Conservation (phyloP, 2,113 vertebrate species). For the Scomber japonicus region DNA sequence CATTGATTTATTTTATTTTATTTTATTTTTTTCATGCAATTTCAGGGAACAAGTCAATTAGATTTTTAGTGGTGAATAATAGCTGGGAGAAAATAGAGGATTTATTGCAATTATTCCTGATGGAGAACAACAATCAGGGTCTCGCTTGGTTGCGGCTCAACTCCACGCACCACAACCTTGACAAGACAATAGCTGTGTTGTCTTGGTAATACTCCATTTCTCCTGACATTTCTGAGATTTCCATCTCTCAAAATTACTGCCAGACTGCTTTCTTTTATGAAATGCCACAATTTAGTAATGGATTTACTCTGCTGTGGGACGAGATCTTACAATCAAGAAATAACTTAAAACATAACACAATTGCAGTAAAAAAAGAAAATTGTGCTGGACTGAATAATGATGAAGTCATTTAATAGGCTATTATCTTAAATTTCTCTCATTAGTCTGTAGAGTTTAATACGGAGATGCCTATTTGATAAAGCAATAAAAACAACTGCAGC, state of each 20-base stretch:
- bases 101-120: conserved; percentile 51
- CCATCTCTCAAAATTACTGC: conserved; percentile 61
- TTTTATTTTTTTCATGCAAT: conserved; percentile 25
- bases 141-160: conserved; percentile 14
- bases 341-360: background rate
- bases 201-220: conserved; percentile 70
- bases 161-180: conserved; percentile 46
- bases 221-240: conserved; percentile 69
- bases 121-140: conserved; percentile 33
- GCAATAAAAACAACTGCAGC: background rate
- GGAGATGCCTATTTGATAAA: background rate
- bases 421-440: background rate
- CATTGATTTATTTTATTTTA: conserved; percentile 56
- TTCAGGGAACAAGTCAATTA: conserved; percentile 65
- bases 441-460: background rate
- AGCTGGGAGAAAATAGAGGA: conserved; percentile 26
- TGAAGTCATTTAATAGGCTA: background rate
- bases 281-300: conserved; percentile 52
- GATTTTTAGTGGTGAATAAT: conserved; percentile 39
- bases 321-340: conserved; percentile 25
- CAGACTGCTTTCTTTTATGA: conserved; percentile 40
- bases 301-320: conserved; percentile 6
- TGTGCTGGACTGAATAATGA: too few species aligned
- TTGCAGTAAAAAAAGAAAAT: background rate
- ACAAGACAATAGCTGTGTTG: conserved; percentile 67